These are phyloP conservation scores for Sesamia nonagrioides DNA, from an alignment of 1,140 invertebrate genomes.

Conservation along the genomic window DNA sequence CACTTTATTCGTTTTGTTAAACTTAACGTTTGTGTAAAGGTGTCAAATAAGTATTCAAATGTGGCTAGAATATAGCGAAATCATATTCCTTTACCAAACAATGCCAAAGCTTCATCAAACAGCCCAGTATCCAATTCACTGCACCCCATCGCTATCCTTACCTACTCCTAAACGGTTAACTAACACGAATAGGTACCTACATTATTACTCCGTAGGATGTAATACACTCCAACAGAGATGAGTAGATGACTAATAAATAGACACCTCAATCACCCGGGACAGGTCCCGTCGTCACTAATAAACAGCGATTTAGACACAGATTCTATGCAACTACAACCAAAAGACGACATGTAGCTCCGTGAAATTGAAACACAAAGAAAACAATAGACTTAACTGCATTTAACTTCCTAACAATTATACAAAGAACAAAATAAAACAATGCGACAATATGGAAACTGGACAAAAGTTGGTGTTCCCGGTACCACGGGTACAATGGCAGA, in stretches of 20 bases:
- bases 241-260: constrained; percentile 63
- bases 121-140: neutral
- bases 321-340: constrained; percentile 77
- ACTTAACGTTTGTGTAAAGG: neutral
- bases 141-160: neutral
- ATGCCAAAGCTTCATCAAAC: neutral
- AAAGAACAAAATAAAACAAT: constrained; percentile 79
- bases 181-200: neutral
- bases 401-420: constrained; percentile 85
- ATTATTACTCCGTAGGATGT: constrained; percentile 43
- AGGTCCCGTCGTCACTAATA: constrained; percentile 81
- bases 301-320: constrained; percentile 67
- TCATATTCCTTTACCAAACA: neutral
- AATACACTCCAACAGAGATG: constrained; percentile 51
- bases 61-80: too few species aligned
- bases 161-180: constrained; percentile 10
- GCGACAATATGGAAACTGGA: constrained; percentile 60
- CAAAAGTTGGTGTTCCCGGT: constrained; percentile 77
- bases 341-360: constrained; percentile 66
- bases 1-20: too few species aligned
- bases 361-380: constrained; percentile 75
- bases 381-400: constrained; percentile 83
- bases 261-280: constrained; percentile 71
- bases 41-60: neutral
- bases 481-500: constrained; percentile 71